Evolutionary conservation across 2,888 invertebrate species (phyloP).

Genomic region (Sinotaia quadrata): DNA sequence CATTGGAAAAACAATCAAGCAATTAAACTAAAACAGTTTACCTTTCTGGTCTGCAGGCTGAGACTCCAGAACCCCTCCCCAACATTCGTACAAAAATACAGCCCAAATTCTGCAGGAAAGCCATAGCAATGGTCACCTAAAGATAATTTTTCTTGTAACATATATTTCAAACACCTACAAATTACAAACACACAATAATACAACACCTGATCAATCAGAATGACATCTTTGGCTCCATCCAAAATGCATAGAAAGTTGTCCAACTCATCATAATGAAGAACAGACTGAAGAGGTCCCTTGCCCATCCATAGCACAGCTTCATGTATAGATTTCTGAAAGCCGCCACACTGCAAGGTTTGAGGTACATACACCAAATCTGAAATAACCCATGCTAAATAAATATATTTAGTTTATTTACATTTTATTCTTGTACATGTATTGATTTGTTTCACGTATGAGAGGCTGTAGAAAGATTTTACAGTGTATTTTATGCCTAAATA

Average conservation of each 20-base stretch:
- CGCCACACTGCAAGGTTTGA: constrained; percentile 60
- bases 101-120: no score
- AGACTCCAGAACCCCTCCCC: neutral
- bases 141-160: no score
- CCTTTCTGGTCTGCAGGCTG: neutral
- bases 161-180: neutral
- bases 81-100: no score
- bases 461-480: no score
- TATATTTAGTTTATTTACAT: no score
- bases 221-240: constrained; percentile 61
- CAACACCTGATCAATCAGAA: constrained; percentile 61
- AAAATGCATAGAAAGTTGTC: constrained; percentile 67
- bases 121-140: no score
- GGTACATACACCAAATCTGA: constrained; percentile 60
- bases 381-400: no score
- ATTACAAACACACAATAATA: neutral
- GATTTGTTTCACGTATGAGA: no score
- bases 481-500: no score
- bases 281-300: constrained; percentile 62
- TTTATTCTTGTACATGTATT: neutral
- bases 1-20: no score
- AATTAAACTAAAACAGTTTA: no score
- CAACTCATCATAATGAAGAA: constrained; percentile 61
- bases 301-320: constrained; percentile 65
- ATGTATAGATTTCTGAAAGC: constrained; percentile 55